Conservation (phyloP, 2,888 invertebrate genomes). For the Hoplodrina ambigua region DNA sequence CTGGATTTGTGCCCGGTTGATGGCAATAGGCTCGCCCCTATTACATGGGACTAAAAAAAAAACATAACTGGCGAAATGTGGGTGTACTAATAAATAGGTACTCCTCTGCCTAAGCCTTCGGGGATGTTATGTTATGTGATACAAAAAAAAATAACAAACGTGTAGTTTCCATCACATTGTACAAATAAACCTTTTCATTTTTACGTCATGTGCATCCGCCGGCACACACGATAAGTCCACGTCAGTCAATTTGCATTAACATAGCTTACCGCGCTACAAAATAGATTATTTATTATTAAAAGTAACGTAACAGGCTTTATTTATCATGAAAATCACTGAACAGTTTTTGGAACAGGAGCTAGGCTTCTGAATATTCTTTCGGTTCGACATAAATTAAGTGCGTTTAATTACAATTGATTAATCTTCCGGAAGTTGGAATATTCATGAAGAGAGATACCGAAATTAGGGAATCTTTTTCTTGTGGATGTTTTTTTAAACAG, state of each 20-base stretch:
- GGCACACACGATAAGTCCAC: slow-evolving; percentile 30
- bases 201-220: not conserved
- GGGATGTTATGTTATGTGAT: no score
- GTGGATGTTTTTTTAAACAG: not conserved
- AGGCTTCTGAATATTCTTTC: not conserved
- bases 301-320: slow-evolving; percentile 2
- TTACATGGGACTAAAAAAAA: no score
- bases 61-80: no score
- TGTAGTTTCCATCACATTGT: not conserved
- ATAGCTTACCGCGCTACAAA: slow-evolving; percentile 27
- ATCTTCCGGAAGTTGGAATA: slow-evolving; percentile 26
- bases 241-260: slow-evolving; percentile 48
- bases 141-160: no score
- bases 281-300: slow-evolving; percentile 1
- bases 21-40: no score
- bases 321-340: slow-evolving; percentile 24
- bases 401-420: slow-evolving; percentile 54
- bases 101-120: no score
- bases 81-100: no score
- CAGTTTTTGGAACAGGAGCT: slow-evolving; percentile 15
- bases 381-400: slow-evolving; percentile 34
- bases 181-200: not conserved
- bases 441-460: slow-evolving; percentile 26
- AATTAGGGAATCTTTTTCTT: slow-evolving; percentile 16
- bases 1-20: no score